Base-by-base conservation (phyloP, 1,140 invertebrate genomes). In the Arctopsyche grandis region DNA sequence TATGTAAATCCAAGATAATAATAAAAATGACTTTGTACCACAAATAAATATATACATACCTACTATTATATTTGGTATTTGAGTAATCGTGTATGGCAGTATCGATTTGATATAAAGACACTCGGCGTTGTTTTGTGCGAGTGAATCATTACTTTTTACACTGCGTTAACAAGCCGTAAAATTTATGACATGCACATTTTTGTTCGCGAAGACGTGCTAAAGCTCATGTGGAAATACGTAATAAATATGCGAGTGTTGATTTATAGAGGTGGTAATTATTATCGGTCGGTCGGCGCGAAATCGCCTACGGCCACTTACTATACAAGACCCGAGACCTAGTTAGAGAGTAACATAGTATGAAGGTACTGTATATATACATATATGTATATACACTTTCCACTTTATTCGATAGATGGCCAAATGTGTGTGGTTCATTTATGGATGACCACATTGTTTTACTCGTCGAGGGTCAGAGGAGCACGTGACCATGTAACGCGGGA, bases 201-300 rank as follows among this genome's bases (percentile, higher is more conserved):
- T 71, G 46, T 48, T 0, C 19, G 19, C 24, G 19, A 24, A 74
- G 71, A 74, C 16, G 16, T 56, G 71, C 71, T 46, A 74, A 74
- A 74, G 63, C 63, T 3, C 63, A 56, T 74, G 26, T 70, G 24
- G 69, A 70, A 38, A 66, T 22, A 66, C 14, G 24, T n/a, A 74
- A 74, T 56, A 74, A 74, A 74, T 56, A 70, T 43, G 29, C 12
- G 44, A 74, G 44, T 52, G 69, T 56, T 74, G 71, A 74, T 74
- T 74, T 74, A 74, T 56, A 52, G 16, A 46, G 24, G 5, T n/a
- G 14, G 24, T 74, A 74, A 74, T 74, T 56, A 74, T 74, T 74
- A 29, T 74, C 24, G 19, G 71, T 74, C 7, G 71, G 22, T 12
- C 22, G 71, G 71, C 71, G 71, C 16, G 71, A 74, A 74, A 56